phyloP scores from a whole-genome alignment of 2,888 invertebrate genomes.

The Brachypalpus laphriformis region DNA sequence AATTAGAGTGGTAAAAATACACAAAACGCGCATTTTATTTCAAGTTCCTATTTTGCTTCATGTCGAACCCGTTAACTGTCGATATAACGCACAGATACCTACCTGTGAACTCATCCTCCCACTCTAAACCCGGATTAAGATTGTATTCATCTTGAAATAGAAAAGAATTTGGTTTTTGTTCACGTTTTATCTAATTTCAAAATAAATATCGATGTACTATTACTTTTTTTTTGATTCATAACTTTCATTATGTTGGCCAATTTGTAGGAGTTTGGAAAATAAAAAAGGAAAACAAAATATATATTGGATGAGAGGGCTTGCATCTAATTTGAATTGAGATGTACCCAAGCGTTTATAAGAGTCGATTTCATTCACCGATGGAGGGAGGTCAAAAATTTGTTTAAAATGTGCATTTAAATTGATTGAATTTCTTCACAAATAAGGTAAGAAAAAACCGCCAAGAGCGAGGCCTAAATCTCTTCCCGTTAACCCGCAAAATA shows the following conservation, averaged over 20 bases:
- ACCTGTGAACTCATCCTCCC: conserved; percentile 99
- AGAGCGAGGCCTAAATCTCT: too few relatives aligned
- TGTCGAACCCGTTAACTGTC: conserved; percentile 80
- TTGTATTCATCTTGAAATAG: conserved; percentile 98
- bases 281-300: conserved; percentile 30
- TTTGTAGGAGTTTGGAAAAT: conserved; percentile 36
- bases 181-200: conserved; percentile 56
- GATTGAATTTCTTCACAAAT: too few relatives aligned
- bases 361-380: conserved; percentile 34
- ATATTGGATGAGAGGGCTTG: conserved; percentile 41
- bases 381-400: conserved; percentile 27
- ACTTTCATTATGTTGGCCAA: conserved; percentile 61
- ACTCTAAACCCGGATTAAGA: conserved; percentile 99
- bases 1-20: background rate
- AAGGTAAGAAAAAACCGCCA: too few relatives aligned
- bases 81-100: conserved; percentile 85
- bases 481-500: too few relatives aligned
- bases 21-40: conserved; percentile 71
- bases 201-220: conserved; percentile 55
- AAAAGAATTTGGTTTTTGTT: conserved; percentile 77
- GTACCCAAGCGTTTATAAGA: conserved; percentile 22
- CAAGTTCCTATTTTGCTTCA: conserved; percentile 83
- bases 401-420: background rate
- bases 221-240: conserved; percentile 11
- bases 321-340: conserved; percentile 17